These are phyloP conservation scores for Chloebia gouldiae DNA, from an alignment of 2,113 vertebrate species.

Conservation along the genomic window DNA sequence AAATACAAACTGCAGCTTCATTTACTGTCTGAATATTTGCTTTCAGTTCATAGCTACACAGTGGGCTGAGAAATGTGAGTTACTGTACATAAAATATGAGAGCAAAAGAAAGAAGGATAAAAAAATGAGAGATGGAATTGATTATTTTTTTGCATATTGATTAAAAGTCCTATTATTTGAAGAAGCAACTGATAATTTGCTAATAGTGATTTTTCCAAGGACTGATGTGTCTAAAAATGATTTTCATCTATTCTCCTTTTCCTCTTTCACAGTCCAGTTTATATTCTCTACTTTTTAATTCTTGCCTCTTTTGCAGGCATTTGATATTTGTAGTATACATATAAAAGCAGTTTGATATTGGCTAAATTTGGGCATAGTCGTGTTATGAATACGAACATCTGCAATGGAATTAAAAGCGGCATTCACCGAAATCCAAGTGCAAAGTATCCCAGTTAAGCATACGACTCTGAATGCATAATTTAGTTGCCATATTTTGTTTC, in stretches of 20 bases:
- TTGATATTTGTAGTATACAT: not conserved
- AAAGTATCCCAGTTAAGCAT: conserved; percentile 40
- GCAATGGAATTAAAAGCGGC: conserved; percentile 57
- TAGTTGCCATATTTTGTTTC: conserved; percentile 45
- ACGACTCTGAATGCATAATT: conserved; percentile 56
- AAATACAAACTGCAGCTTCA: conserved; percentile 47
- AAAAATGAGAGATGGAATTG: conserved; percentile 48
- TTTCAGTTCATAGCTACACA: conserved; percentile 41
- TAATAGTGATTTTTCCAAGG: conserved; percentile 47
- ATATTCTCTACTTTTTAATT: not conserved
- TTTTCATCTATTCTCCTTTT: not conserved
- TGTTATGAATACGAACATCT: conserved; percentile 62
- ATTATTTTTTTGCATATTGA: conserved; percentile 47
- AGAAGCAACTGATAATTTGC: conserved; percentile 43
- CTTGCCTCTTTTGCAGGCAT: not conserved
- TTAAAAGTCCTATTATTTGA: conserved; percentile 29
- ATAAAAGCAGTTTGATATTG: conserved; percentile 44
- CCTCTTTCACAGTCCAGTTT: not conserved
- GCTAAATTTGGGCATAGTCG: conserved; percentile 50
- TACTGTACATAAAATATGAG: conserved; percentile 50
- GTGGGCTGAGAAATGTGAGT: conserved; percentile 18
- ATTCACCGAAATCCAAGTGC: conserved; percentile 61
- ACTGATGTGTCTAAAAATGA: not conserved
- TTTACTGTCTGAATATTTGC: conserved; percentile 48
- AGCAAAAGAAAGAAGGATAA: conserved; percentile 39